phyloP scores from a whole-genome alignment of 1,140 invertebrate genomes.

The Tetranychus cinnabarinus region DNA sequence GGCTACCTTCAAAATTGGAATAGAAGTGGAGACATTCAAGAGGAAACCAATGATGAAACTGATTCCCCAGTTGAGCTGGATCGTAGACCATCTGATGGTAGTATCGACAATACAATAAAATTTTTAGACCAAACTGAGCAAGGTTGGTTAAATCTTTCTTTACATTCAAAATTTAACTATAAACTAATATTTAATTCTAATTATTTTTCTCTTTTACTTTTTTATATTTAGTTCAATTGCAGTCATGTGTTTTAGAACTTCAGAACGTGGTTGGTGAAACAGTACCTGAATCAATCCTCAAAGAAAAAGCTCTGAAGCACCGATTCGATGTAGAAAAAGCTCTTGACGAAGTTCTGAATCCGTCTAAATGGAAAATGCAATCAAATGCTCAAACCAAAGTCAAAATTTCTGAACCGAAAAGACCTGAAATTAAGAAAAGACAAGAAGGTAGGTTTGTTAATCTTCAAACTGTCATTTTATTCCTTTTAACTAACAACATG shows the following conservation, averaged over 20 bases:
- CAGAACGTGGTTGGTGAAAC: conserved; percentile 52
- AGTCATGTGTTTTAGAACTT: conserved; percentile 58
- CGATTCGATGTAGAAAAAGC: conserved; percentile 5
- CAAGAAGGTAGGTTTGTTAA: background rate
- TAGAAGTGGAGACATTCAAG: background rate
- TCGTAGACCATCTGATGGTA: background rate
- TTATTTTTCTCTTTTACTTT: background rate
- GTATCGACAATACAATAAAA: background rate
- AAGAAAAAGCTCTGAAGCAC: background rate
- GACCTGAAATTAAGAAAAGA: background rate
- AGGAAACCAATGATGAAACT: conserved; percentile 3
- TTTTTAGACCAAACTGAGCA: no score
- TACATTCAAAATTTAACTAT: no score
- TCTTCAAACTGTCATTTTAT: background rate
- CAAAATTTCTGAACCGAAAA: background rate
- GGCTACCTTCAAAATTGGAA: background rate
- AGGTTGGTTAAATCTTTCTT: no score
- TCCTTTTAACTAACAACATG: background rate
- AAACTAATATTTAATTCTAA: no score
- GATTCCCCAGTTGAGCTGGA: background rate
- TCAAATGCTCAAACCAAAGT: background rate
- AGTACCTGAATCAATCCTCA: conserved; percentile 7
- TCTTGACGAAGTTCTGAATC: conserved; percentile 1
- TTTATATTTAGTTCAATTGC: conserved; percentile 31
- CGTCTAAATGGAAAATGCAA: background rate